phyloP scores from a whole-genome alignment of 1,140 invertebrate genomes.

The Uloborus diversus region DNA sequence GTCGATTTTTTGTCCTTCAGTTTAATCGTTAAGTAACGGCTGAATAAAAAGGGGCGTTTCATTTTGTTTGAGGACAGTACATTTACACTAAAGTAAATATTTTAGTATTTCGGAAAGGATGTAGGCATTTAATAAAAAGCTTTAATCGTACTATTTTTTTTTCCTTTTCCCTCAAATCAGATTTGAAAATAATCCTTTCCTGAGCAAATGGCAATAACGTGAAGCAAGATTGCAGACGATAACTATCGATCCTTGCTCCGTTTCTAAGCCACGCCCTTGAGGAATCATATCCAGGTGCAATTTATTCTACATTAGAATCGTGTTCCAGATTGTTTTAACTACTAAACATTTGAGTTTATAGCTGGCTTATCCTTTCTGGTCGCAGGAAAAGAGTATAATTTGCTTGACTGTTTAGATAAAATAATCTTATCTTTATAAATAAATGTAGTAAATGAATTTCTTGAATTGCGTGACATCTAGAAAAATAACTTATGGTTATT shows the following conservation, averaged over 20 bases:
- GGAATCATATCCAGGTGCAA: conserved; percentile 16
- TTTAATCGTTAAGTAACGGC: too few species aligned
- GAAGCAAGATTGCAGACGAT: not conserved
- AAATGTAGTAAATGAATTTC: too few species aligned
- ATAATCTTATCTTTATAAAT: too few species aligned
- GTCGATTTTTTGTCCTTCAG: too few species aligned
- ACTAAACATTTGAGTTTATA: not conserved
- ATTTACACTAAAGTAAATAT: too few species aligned
- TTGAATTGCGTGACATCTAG: too few species aligned
- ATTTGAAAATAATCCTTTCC: not conserved
- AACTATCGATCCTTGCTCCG: not conserved
- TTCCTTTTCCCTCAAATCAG: not conserved
- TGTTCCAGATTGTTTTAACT: not conserved
- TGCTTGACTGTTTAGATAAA: too few species aligned
- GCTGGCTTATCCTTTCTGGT: too few species aligned
- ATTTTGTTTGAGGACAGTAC: too few species aligned
- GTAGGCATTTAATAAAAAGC: not conserved
- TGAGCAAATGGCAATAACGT: not conserved
- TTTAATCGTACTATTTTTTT: not conserved
- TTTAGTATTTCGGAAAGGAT: not conserved
- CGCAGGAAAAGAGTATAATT: too few species aligned
- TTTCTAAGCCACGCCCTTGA: conserved; percentile 17
- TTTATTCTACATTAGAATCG: conserved; percentile 13
- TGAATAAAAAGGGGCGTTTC: too few species aligned
- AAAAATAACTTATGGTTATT: too few species aligned